Conservation (phyloP, 2,888 invertebrate species). For the Reticulitermes lucifugus region DNA sequence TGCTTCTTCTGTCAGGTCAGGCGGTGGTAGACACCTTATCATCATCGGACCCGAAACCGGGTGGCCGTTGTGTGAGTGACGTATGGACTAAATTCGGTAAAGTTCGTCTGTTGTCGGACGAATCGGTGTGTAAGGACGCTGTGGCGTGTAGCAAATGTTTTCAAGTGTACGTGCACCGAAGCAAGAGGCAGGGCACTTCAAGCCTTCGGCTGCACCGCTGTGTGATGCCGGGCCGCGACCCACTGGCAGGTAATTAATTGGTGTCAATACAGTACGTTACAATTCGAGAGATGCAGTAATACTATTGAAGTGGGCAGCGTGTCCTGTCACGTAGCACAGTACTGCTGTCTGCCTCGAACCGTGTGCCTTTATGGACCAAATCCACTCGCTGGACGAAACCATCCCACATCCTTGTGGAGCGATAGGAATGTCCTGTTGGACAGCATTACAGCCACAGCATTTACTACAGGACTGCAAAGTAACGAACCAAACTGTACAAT, state of each 20-base stretch:
- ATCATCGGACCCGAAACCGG: neutral
- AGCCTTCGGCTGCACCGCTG: neutral
- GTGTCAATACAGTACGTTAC: no score
- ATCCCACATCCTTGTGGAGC: no score
- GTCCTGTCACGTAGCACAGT: no score
- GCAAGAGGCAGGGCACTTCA: conserved; percentile 15
- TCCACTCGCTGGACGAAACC: no score
- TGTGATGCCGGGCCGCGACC: neutral
- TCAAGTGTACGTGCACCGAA: neutral
- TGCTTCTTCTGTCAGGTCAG: neutral
- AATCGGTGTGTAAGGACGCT: neutral
- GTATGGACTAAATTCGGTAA: conserved; percentile 10
- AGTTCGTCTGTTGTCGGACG: neutral
- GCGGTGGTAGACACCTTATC: neutral
- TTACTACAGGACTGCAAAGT: no score
- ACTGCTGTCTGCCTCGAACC: no score
- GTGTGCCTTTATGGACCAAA: no score
- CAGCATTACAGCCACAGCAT: no score
- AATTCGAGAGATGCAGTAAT: no score
- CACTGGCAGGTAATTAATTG: neutral
- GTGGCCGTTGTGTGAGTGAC: neutral
- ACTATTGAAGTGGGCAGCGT: no score
- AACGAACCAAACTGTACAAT: no score
- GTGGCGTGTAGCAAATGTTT: conserved; percentile 10
- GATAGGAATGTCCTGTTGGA: no score